phyloP scores from a whole-genome alignment of 2,888 invertebrate species.

The Tetramorium bicarinatum region DNA sequence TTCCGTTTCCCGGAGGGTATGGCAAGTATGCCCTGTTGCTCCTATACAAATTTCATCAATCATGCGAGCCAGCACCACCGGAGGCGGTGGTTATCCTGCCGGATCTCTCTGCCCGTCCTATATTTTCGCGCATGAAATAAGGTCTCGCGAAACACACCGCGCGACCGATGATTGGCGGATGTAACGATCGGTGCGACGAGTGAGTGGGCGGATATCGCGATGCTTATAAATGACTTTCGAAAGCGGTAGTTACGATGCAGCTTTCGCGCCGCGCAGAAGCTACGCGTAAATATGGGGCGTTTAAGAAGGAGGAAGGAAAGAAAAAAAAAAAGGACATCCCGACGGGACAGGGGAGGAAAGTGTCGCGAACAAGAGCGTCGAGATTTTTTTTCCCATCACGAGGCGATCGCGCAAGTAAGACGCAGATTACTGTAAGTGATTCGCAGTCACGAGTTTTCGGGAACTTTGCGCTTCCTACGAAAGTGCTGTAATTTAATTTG shows the following conservation, averaged over 20 bases:
- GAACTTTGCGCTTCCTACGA: slow-evolving; percentile 16
- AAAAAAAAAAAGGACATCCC: slow-evolving; percentile 11
- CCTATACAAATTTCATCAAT: slow-evolving; percentile 72
- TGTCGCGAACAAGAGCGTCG: background rate
- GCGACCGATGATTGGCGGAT: slow-evolving; percentile 50
- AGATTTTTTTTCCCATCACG: background rate
- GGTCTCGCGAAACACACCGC: slow-evolving; percentile 46
- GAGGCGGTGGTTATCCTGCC: slow-evolving; percentile 55
- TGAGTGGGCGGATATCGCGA: slow-evolving; percentile 41
- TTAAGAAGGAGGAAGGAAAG: background rate
- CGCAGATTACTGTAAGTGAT: slow-evolving; percentile 32
- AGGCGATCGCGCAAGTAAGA: slow-evolving; percentile 15
- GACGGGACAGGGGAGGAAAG: background rate
- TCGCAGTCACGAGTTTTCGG: slow-evolving; percentile 36
- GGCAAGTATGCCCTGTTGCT: slow-evolving; percentile 51
- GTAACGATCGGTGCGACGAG: slow-evolving; percentile 45
- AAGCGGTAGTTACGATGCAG: slow-evolving; percentile 11
- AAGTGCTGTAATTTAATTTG: slow-evolving; percentile 44
- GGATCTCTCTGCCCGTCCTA: slow-evolving; percentile 5
- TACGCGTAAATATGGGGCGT: slow-evolving; percentile 24
- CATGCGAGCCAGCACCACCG: slow-evolving; percentile 51
- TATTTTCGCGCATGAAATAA: slow-evolving; percentile 40
- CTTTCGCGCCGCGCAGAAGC: background rate
- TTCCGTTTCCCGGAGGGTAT: slow-evolving; percentile 22
- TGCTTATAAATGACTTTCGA: slow-evolving; percentile 43